Evolutionary conservation across 2,113 vertebrate species (phyloP).

Genomic region (Cichladusa arquata): DNA sequence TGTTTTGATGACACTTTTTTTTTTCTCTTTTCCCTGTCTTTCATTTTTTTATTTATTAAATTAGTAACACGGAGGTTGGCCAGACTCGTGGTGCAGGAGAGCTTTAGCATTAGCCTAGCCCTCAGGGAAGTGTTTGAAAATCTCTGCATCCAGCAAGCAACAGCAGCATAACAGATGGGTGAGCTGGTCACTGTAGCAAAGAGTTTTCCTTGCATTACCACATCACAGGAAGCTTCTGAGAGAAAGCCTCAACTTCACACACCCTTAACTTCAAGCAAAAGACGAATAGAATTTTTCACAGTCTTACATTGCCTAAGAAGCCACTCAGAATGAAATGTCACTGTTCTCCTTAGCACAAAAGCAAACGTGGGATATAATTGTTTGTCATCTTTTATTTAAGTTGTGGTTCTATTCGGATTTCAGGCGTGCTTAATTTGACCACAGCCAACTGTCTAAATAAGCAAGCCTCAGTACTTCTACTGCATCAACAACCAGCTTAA

Average conservation of each 20-base stretch:
- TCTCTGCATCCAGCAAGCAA: neutral
- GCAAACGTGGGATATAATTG: neutral
- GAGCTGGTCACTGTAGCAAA: constrained; percentile 21
- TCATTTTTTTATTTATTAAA: neutral
- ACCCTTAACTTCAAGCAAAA: constrained; percentile 39
- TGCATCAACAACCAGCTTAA: neutral
- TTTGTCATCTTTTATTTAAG: constrained; percentile 44
- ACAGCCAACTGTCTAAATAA: constrained; percentile 12
- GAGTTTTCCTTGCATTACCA: constrained; percentile 19
- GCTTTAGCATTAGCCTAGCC: neutral
- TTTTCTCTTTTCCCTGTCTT: rapidly evolving
- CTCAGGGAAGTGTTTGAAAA: neutral
- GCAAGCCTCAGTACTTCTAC: neutral
- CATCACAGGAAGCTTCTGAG: constrained; percentile 41
- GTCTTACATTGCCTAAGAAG: neutral
- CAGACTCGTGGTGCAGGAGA: neutral
- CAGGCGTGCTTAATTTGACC: constrained; percentile 10
- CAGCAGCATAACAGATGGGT: neutral
- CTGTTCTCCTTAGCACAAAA: constrained; percentile 20
- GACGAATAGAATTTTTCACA: neutral
- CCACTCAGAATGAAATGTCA: constrained; percentile 15
- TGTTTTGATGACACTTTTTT: rapidly evolving
- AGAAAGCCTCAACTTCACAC: constrained; percentile 8
- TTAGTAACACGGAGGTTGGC: neutral
- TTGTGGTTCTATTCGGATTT: neutral